Percentiles rank a stretch among this genome's conserved stretches.
Conservation (phyloP, 2,797 vertebrate genomes). For the Hoplostethus mediterraneus region DNA sequence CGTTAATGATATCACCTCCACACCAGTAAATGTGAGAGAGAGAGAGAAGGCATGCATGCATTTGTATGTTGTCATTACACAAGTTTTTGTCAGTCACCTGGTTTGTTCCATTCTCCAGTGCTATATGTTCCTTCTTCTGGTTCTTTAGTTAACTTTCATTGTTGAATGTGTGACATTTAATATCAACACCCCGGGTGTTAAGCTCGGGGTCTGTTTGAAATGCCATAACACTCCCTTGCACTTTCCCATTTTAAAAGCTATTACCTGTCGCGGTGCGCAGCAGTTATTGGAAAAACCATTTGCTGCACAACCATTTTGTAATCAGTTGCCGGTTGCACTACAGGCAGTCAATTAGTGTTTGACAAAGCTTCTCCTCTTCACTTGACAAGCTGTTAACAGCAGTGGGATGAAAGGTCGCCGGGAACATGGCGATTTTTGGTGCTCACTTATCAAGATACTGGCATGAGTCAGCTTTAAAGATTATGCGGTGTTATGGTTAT, state of each 20-base stretch:
- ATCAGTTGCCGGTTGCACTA: conserved; percentile 41
- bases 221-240: conserved; percentile 47
- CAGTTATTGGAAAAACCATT: conserved; percentile 67
- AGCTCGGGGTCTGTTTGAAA: conserved; percentile 48
- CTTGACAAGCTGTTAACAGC: conserved; percentile 54
- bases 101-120: not conserved
- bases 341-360: conserved; percentile 61
- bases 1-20: not conserved
- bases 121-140: not conserved
- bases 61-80: not conserved
- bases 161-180: not conserved
- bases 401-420: conserved; percentile 51
- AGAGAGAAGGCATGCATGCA: too few relatives aligned
- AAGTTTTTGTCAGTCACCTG: not conserved
- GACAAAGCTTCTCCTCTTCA: conserved; percentile 49
- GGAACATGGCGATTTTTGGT: conserved; percentile 37
- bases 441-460: not conserved
- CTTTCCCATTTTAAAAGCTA: conserved; percentile 41
- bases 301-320: conserved; percentile 46
- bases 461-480: conserved; percentile 7
- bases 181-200: not conserved
- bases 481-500: conserved; percentile 23
- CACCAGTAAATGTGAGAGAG: not conserved
- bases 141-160: not conserved
- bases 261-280: conserved; percentile 34